phyloP scores from a whole-genome alignment of 2,797 vertebrate genomes.

The Rhadinocentrus ornatus region DNA sequence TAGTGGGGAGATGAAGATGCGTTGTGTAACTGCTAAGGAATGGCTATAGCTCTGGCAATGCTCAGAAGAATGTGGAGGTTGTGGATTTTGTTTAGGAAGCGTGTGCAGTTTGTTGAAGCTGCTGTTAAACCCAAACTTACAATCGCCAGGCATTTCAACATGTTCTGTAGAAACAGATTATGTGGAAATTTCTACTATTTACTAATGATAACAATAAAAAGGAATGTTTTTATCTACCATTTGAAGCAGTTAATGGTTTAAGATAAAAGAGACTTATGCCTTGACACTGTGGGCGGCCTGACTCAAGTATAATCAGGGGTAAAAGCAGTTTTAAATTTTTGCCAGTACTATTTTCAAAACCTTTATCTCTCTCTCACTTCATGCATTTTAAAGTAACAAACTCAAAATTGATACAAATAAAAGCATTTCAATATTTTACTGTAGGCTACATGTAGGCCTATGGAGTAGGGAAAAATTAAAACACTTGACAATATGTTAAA shows the following conservation, averaged over 20 bases:
- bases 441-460: no score
- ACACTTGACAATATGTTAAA: no score
- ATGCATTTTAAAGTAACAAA: no score
- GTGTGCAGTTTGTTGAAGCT: constrained; percentile 37
- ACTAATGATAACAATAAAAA: constrained; percentile 5
- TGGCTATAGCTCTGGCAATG: constrained; percentile 45
- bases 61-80: constrained; percentile 63
- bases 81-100: constrained; percentile 48
- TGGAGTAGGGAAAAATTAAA: no score
- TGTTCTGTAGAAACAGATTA: constrained; percentile 26
- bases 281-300: not conserved
- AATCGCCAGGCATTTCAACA: constrained; percentile 4
- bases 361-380: no score
- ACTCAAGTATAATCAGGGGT: no score
- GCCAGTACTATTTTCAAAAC: no score
- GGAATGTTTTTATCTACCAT: not conserved
- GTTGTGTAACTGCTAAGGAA: constrained; percentile 57
- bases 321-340: no score
- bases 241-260: not conserved
- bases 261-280: not conserved
- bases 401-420: no score
- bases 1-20: constrained; percentile 51
- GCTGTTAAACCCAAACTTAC: constrained; percentile 28
- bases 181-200: constrained; percentile 22
- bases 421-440: no score